Evolutionary conservation across 30 jellyfish, hydroid and myxozoan species (phyloP).

Genomic region (Turritopsis rubra): DNA sequence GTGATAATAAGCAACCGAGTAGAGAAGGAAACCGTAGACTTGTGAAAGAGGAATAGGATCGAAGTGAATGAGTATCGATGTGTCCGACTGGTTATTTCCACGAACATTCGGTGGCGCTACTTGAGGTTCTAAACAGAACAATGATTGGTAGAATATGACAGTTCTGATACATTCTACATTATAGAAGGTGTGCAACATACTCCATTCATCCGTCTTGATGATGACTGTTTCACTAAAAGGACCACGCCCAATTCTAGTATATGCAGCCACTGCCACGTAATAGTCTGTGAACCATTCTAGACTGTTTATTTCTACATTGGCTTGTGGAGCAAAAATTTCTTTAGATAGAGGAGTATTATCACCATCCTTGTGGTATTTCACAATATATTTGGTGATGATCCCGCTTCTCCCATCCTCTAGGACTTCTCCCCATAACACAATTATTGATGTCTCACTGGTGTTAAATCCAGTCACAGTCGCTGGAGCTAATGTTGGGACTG

Average conservation of each 20-base stretch:
- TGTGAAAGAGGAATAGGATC: not conserved
- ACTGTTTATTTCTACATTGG: not conserved
- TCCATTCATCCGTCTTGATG: not conserved
- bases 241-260: not conserved
- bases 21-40: not conserved
- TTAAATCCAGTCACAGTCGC: not conserved
- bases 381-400: not conserved
- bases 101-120: not conserved
- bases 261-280: not conserved
- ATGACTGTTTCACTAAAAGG: not conserved
- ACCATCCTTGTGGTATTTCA: not conserved
- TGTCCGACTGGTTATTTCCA: constrained; percentile 1
- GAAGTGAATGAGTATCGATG: not conserved
- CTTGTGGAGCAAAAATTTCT: not conserved
- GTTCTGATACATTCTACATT: too few relatives aligned
- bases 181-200: not conserved
- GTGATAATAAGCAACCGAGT: not conserved
- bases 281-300: constrained; percentile 10
- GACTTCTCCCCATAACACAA: not conserved
- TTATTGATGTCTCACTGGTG: not conserved
- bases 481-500: constrained; percentile 9
- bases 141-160: not conserved
- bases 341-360: not conserved
- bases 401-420: not conserved
- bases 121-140: constrained; percentile 1